Conservation (phyloP, 2,888 invertebrate species). For the Drosophila emarginata region DNA sequence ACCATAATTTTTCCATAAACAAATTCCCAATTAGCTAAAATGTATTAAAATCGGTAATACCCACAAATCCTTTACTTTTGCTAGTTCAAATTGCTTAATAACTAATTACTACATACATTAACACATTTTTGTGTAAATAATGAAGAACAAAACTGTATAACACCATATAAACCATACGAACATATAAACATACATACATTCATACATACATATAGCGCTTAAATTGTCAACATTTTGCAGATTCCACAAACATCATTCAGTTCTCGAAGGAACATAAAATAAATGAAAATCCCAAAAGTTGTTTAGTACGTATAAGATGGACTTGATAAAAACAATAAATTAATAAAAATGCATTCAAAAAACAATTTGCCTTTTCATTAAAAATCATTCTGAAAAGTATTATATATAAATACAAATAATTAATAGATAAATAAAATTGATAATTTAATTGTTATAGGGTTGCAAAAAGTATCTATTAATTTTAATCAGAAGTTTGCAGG, state of each 20-base stretch:
- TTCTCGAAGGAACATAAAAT: slow-evolving; percentile 21
- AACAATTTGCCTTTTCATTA: slow-evolving; percentile 11
- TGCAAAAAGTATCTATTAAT: too few species aligned
- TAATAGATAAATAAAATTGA: background rate
- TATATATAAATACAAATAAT: too few species aligned
- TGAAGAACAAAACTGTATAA: slow-evolving; percentile 24
- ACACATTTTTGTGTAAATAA: slow-evolving; percentile 58
- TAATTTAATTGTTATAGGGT: too few species aligned
- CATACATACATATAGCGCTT: slow-evolving; percentile 24
- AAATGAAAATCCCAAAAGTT: slow-evolving; percentile 42
- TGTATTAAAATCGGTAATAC: slow-evolving; percentile 46
- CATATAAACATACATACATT: slow-evolving; percentile 11
- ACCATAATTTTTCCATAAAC: background rate
- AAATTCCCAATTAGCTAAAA: slow-evolving; percentile 40
- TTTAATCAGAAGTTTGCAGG: too few species aligned
- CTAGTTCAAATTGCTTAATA: slow-evolving; percentile 54
- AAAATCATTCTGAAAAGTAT: too few species aligned
- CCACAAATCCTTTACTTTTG: slow-evolving; percentile 30
- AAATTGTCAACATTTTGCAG: slow-evolving; percentile 31
- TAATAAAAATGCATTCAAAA: slow-evolving; percentile 58
- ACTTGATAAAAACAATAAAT: slow-evolving; percentile 54
- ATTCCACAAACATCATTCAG: slow-evolving; percentile 37
- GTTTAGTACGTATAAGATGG: slow-evolving; percentile 54
- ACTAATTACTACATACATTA: slow-evolving; percentile 22
- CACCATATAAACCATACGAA: slow-evolving; percentile 23